Evolutionary conservation across 2,888 invertebrate genomes (phyloP), one percentile per base, ranked within the genome.

Genomic region (Pheosia gnoma): DNA sequence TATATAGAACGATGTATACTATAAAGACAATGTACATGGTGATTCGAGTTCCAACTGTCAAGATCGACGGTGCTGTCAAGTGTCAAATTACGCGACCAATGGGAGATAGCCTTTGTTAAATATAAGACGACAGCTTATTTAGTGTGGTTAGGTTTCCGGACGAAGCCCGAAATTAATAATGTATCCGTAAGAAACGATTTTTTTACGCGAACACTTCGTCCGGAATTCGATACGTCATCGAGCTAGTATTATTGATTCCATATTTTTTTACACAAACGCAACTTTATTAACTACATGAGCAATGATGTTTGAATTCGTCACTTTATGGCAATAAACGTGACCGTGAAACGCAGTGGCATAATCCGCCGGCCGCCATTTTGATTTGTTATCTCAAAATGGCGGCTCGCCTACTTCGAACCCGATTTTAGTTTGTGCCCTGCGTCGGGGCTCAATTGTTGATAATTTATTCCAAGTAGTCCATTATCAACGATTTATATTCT

Each of bases 401-500:
- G 41, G 41, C 41, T 8, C 41, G 5, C 8, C 41, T 1, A 7
- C 6, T 41, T 25, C 25, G 25, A 25, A 25, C 25, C 43, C 9
- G 9, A 9, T 47, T 45, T 47, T 39, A 55, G 53, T 53, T 37
- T 53, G 53, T 53, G 37, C 10, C 37, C 7, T 11, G 37, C 10
- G 11, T 37, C 10, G 25, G 25, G 25, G n/a, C 51, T 60, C 57
- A 56, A 59, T n/a, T 60, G 55, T 67, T 70, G 54, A 71, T 74
- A 71, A 75, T 71, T 79, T 74, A 79, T 81, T 79, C 74, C 76
- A 76, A 69, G 68, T n/a, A n/a, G n/a, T n/a, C n/a, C 76, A 76
- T 79, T 79, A 74, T 72, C 75, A 67, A 79, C 70, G 60, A 70
- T 64, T 69, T 68, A 75, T 72, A 74, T 74, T 72, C 68, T 72